Conservation (phyloP, 2,888 invertebrate genomes). For the Dynastes maya region DNA sequence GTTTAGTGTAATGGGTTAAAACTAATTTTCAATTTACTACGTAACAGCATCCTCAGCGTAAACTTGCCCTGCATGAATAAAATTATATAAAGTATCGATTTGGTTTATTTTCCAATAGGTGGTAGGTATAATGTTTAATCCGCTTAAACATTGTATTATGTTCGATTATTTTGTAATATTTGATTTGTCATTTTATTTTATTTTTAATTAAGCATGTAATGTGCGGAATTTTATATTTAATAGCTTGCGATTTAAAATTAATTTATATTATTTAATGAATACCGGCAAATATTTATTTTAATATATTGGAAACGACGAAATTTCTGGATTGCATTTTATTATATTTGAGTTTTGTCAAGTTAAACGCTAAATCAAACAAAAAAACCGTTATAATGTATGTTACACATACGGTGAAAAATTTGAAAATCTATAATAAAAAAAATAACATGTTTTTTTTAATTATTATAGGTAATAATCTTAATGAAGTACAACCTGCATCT, state of each 20-base stretch:
- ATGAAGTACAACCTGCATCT: no score
- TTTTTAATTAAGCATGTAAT: background rate
- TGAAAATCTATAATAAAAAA: no score
- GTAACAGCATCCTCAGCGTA: background rate
- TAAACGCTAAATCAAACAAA: background rate
- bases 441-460: no score
- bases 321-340: background rate
- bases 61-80: background rate
- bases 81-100: constrained; percentile 21
- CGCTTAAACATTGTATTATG: background rate
- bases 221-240: background rate
- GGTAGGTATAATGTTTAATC: background rate
- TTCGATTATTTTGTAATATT: background rate
- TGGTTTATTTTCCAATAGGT: background rate
- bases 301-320: background rate
- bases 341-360: background rate
- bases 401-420: no score
- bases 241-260: background rate
- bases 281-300: background rate
- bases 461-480: no score
- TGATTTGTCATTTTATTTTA: background rate
- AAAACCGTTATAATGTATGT: background rate
- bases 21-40: constrained; percentile 14
- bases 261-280: background rate
- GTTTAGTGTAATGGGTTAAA: constrained; percentile 17